Conservation (phyloP, 2,888 invertebrate genomes). For the Drosophila parthenogenetica region DNA sequence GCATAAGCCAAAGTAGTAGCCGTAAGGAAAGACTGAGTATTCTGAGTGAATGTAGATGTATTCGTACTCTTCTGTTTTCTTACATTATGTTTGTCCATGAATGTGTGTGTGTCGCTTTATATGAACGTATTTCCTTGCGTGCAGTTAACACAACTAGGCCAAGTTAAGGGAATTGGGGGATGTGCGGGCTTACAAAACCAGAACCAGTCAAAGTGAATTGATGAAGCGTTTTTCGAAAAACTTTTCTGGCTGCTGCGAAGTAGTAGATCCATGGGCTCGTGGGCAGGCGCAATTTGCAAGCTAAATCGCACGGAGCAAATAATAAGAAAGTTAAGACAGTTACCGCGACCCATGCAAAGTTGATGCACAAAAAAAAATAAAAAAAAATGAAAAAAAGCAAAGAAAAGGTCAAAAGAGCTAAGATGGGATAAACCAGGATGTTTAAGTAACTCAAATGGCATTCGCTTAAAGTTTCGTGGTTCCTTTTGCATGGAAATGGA, state of each 20-base stretch:
- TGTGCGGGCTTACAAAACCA: conserved; percentile 44
- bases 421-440: conserved; percentile 70
- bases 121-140: conserved; percentile 37
- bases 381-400: conserved; percentile 27
- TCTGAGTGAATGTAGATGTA: conserved; percentile 13
- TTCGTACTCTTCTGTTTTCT: conserved; percentile 5
- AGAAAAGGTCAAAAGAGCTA: conserved; percentile 77
- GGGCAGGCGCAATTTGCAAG: conserved; percentile 63
- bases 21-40: conserved; percentile 6
- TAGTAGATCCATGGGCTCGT: conserved; percentile 31
- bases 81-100: no score
- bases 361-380: conserved; percentile 43
- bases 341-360: conserved; percentile 59
- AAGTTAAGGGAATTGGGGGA: conserved; percentile 29
- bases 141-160: conserved; percentile 56
- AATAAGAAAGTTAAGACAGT: conserved; percentile 61
- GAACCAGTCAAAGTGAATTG: conserved; percentile 76
- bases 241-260: conserved; percentile 50
- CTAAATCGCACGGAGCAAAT: conserved; percentile 63
- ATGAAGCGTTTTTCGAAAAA: conserved; percentile 73
- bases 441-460: conserved; percentile 74
- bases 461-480: conserved; percentile 65
- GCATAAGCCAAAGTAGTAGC: conserved; percentile 80
- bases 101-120: conserved; percentile 28
- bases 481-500: conserved; percentile 32